These are phyloP conservation scores for Micoletzkya japonica DNA, from an alignment of 2,888 invertebrate species.

Conservation along the genomic window DNA sequence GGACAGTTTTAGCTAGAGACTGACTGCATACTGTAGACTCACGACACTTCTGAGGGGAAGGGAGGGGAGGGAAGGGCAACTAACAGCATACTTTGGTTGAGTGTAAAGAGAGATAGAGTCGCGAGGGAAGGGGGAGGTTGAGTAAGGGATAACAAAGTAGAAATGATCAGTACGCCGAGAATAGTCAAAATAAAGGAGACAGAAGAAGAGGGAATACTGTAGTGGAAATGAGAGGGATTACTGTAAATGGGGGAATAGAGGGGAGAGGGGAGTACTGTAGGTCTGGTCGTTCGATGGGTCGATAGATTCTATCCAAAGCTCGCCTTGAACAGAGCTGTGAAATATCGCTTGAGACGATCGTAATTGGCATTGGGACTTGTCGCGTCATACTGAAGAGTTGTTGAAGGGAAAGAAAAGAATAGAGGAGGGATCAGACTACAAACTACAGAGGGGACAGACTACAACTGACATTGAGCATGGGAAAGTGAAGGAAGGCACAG, in stretches of 20 bases:
- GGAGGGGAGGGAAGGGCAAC: too few species aligned
- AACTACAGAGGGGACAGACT: too few species aligned
- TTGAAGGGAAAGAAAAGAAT: not conserved
- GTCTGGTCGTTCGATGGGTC: not conserved
- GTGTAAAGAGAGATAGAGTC: too few species aligned
- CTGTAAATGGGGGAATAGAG: not conserved
- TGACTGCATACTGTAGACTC: too few species aligned
- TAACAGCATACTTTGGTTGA: too few species aligned
- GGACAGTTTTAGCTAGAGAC: too few species aligned
- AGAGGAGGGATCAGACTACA: too few species aligned
- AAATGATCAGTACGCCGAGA: too few species aligned
- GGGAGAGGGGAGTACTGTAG: not conserved
- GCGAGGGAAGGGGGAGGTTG: not conserved
- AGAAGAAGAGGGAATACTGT: constrained; percentile 9
- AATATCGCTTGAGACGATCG: constrained; percentile 28
- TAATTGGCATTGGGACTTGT: constrained; percentile 11
- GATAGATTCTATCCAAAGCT: too few species aligned
- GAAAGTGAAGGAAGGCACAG: not conserved
- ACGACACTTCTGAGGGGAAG: too few species aligned
- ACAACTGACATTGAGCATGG: not conserved
- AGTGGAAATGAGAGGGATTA: constrained; percentile 5
- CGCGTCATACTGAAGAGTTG: not conserved
- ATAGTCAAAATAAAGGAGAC: too few species aligned
- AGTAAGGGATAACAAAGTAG: too few species aligned
- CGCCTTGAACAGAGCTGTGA: constrained; percentile 27